These are phyloP conservation scores for Xestia ashworthii DNA, from an alignment of 2,888 invertebrate species.

Conservation along the genomic window DNA sequence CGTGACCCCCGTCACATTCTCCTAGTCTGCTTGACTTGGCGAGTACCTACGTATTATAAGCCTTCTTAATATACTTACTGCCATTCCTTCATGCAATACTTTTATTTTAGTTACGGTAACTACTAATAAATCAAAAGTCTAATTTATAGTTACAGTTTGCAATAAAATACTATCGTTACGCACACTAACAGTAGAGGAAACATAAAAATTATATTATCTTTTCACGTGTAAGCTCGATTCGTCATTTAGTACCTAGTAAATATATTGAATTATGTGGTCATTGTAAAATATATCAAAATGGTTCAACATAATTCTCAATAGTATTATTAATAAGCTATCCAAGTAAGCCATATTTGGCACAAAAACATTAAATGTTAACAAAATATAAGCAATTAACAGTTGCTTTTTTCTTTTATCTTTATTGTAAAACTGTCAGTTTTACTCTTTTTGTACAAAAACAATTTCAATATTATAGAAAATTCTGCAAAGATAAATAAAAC, in stretches of 20 bases:
- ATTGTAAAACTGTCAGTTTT: neutral
- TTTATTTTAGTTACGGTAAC: slow-evolving; percentile 58
- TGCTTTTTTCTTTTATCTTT: neutral
- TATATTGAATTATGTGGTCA: slow-evolving; percentile 73
- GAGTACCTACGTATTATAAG: neutral
- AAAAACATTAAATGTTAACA: neutral
- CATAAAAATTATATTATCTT: slow-evolving; percentile 87
- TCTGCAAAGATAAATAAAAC: slow-evolving; percentile 29
- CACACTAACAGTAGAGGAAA: slow-evolving; percentile 79
- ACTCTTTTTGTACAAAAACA: neutral
- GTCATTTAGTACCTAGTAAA: slow-evolving; percentile 79
- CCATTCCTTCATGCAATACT: slow-evolving; percentile 50
- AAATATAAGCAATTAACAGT: neutral
- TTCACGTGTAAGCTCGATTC: slow-evolving; percentile 83
- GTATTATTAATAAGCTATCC: neutral
- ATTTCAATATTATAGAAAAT: slow-evolving; percentile 7
- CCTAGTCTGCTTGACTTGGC: no score
- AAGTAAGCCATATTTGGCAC: neutral
- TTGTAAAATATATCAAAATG: slow-evolving; percentile 62
- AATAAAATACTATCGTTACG: slow-evolving; percentile 82
- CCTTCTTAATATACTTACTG: slow-evolving; percentile 10
- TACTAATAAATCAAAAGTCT: slow-evolving; percentile 83
- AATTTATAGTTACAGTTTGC: slow-evolving; percentile 84
- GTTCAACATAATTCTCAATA: slow-evolving; percentile 18
- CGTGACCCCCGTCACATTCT: neutral